Conservation (phyloP, 2,888 invertebrate species). For the Hydropsyche betteni region DNA sequence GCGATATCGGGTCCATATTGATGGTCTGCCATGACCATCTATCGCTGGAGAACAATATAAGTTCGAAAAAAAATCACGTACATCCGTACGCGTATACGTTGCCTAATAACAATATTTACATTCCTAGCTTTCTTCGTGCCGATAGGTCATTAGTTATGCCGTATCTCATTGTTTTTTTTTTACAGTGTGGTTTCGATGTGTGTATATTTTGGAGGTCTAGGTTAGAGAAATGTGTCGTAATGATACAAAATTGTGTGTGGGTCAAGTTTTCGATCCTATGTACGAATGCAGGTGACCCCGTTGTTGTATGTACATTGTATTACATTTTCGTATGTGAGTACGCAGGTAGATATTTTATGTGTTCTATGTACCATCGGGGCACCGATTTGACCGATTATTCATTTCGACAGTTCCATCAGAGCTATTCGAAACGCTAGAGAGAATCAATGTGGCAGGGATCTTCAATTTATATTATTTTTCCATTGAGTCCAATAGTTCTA, state of each 20-base stretch:
- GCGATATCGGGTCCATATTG: constrained; percentile 46
- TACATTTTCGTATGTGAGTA: not conserved
- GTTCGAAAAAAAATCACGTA: constrained; percentile 29
- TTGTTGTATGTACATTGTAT: not conserved
- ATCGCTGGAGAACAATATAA: constrained; percentile 28
- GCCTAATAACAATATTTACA: constrained; percentile 50
- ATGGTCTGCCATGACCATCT: constrained; percentile 44
- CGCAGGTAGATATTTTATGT: too few species aligned
- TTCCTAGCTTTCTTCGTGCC: constrained; percentile 42
- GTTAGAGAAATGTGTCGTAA: constrained; percentile 36
- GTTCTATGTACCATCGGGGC: not conserved
- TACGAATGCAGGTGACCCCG: constrained; percentile 26
- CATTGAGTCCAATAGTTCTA: too few species aligned
- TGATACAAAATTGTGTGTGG: constrained; percentile 35
- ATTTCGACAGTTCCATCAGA: constrained; percentile 19
- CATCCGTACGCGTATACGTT: not conserved
- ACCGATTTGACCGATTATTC: constrained; percentile 15
- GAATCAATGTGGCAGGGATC: too few species aligned
- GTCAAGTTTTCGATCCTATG: constrained; percentile 26
- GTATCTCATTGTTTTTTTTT: constrained; percentile 27
- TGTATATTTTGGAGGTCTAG: not conserved
- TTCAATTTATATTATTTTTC: too few species aligned
- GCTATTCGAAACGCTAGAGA: too few species aligned
- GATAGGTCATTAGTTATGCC: constrained; percentile 36
- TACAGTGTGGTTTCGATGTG: not conserved